Conservation (phyloP, 2,797 vertebrate species). For the Naso thynnoides region DNA sequence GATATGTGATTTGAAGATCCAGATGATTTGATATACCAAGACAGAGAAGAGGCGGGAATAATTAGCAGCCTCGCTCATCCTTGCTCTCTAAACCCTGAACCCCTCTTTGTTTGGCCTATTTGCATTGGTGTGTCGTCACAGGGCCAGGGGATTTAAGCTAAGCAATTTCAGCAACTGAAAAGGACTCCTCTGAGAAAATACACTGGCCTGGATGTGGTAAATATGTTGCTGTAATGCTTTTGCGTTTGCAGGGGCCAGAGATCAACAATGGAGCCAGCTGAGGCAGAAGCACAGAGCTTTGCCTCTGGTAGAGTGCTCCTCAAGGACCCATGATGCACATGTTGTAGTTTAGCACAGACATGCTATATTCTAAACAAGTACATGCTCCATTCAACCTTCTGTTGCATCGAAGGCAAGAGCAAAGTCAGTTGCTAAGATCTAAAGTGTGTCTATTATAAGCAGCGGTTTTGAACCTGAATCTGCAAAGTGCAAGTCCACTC, state of each 20-base stretch:
- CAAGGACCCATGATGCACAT: conserved; percentile 54
- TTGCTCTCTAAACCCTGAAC: conserved; percentile 59
- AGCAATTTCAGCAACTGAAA: conserved; percentile 69
- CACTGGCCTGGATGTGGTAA: conserved; percentile 65
- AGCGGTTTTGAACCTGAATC: conserved; percentile 53
- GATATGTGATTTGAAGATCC: conserved; percentile 7
- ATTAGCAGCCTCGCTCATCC: conserved; percentile 48
- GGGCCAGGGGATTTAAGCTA: conserved; percentile 68
- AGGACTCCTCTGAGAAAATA: conserved; percentile 63
- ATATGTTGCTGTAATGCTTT: conserved; percentile 61
- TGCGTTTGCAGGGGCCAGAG: conserved; percentile 54
- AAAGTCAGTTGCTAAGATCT: conserved; percentile 37
- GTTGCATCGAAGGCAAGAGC: conserved; percentile 38
- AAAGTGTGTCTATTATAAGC: conserved; percentile 66
- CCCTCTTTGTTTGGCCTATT: conserved; percentile 52
- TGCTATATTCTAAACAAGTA: conserved; percentile 48
- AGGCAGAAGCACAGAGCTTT: conserved; percentile 54
- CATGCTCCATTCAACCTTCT: conserved; percentile 59
- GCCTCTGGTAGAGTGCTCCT: conserved; percentile 56
- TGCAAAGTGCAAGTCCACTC: conserved; percentile 61
- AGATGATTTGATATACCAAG: conserved; percentile 32
- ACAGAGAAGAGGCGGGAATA: conserved; percentile 35
- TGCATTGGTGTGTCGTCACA: conserved; percentile 63
- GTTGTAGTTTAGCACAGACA: conserved; percentile 47
- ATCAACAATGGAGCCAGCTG: conserved; percentile 66